Evolutionary conservation across 2,113 vertebrate species (phyloP), one percentile per base, ranked within the genome.

Genomic region (Hyla sarda): DNA sequence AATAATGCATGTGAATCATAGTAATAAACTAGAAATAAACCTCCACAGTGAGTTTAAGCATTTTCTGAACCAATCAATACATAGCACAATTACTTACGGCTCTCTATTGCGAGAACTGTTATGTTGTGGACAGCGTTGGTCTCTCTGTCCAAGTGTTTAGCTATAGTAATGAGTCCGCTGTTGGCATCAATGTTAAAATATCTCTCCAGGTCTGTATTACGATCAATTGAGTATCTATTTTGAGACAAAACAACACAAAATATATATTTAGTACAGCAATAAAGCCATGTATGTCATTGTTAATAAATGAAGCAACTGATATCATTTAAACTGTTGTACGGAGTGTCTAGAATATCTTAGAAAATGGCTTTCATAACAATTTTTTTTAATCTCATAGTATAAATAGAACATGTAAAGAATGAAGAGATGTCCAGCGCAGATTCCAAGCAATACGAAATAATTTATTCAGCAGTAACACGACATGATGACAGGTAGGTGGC

Each of bases 121-220:
- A 99, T 97, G 80, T 99, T 99, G 88, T 99, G 98, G 82, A 97
- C 84, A 0, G 96, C 95, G 87, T 97, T 98, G 50, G 95, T 96
- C 90, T 99, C 98, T 65, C 98, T 93, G 92, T 99, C 98, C 92
- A 99, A 94, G 78, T 92, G 90, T 73, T 97, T 98, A 83, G 98
- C 98, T 0, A 97, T 97, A 89, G 97, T 98, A 90, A 99, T 97
- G 88, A 97, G 92, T 28, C 98, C 98, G 82, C 94, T 96, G 34
- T 95, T 93, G 65, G 97, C 96, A 77, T 99, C 97, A 65, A 99
- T 97, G 77, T 99, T 98, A 88, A 99, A 99, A 92, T 96, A 98
- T 60, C 98, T 96, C 90, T 99, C 98, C 91, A 99, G 90, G 89
- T 99, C 98, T 5, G 98, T 99, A 92, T 99, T 99, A 88, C 98